These are phyloP conservation scores for Aselliscus stoliczkanus DNA, from an alignment of 2,797 vertebrate species.

Conservation along the genomic window DNA sequence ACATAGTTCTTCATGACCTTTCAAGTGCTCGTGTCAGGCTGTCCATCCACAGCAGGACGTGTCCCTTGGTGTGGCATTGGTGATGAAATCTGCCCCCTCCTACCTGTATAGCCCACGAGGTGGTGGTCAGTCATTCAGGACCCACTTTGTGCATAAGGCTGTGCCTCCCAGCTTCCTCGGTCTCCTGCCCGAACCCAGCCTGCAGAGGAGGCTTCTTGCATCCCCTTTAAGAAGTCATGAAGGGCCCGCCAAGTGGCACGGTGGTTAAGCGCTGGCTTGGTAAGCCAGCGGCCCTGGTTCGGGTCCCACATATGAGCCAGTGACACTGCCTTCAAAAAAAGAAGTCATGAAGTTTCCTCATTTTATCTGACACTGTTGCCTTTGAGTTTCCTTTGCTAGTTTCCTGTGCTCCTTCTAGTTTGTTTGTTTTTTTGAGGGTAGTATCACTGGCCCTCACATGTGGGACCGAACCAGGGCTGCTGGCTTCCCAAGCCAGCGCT, in stretches of 20 bases:
- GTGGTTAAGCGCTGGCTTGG: no score
- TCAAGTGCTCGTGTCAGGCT: not conserved
- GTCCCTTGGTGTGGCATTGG: not conserved
- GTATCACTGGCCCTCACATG: no score
- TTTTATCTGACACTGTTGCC: not conserved
- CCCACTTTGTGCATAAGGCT: not conserved
- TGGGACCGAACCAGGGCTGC: no score
- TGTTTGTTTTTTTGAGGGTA: no score
- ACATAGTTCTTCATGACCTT: not conserved
- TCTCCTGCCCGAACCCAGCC: not conserved
- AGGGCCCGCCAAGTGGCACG: no score
- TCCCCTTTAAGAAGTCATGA: not conserved
- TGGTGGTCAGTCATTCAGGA: not conserved
- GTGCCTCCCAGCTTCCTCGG: not conserved
- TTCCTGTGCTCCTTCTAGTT: not conserved
- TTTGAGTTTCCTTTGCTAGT: not conserved
- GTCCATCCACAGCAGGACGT: not conserved
- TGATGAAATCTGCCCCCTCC: not conserved
- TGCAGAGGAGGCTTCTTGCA: not conserved
- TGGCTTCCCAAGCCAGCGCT: no score
- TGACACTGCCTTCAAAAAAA: no score
- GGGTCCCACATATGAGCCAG: no score
- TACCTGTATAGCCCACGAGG: accelerated
- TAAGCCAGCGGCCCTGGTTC: no score
- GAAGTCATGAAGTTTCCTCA: not conserved